phyloP scores from a whole-genome alignment of 2,797 vertebrate species.

The Brotula barbata region DNA sequence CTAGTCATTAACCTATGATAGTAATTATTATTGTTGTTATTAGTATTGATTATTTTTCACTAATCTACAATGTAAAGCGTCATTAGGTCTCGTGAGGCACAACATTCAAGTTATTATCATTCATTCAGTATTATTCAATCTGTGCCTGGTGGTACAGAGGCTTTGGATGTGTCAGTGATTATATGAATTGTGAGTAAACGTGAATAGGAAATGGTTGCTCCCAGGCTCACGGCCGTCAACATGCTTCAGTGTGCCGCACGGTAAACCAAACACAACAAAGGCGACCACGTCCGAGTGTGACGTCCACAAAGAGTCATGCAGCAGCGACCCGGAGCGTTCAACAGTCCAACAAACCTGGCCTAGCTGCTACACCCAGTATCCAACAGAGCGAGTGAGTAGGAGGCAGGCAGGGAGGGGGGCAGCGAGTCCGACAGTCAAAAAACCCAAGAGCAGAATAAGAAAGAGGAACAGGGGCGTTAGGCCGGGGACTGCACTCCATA shows the following conservation, averaged over 20 bases:
- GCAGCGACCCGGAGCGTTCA: slow-evolving; percentile 35
- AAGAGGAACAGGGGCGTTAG: slow-evolving; percentile 79
- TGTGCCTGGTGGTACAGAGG: too few species aligned
- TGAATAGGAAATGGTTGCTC: too few species aligned
- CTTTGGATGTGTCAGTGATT: too few species aligned
- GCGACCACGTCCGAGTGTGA: slow-evolving; percentile 16
- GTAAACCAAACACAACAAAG: slow-evolving; percentile 20
- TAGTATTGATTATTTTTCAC: too few species aligned
- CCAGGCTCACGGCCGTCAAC: slow-evolving; percentile 3
- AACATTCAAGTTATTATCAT: too few species aligned
- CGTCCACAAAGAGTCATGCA: slow-evolving; percentile 41
- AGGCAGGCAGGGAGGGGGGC: slow-evolving; percentile 69
- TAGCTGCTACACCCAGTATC: slow-evolving; percentile 79
- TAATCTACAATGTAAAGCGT: too few species aligned
- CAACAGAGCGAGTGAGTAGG: slow-evolving; percentile 65
- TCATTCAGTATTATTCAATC: too few species aligned
- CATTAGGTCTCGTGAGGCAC: too few species aligned
- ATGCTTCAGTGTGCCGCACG: slow-evolving; percentile 28
- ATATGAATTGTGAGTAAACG: too few species aligned
- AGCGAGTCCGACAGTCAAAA: slow-evolving; percentile 65
- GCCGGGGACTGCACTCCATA: slow-evolving; percentile 35
- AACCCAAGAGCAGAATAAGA: slow-evolving; percentile 62
- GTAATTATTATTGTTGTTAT: too few species aligned
- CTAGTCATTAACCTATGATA: too few species aligned
- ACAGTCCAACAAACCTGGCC: slow-evolving; percentile 83